Evolutionary conservation across 2,797 vertebrate species (phyloP), one percentile per base, ranked within the genome.

Genomic region (Protosalanx chinensis): DNA sequence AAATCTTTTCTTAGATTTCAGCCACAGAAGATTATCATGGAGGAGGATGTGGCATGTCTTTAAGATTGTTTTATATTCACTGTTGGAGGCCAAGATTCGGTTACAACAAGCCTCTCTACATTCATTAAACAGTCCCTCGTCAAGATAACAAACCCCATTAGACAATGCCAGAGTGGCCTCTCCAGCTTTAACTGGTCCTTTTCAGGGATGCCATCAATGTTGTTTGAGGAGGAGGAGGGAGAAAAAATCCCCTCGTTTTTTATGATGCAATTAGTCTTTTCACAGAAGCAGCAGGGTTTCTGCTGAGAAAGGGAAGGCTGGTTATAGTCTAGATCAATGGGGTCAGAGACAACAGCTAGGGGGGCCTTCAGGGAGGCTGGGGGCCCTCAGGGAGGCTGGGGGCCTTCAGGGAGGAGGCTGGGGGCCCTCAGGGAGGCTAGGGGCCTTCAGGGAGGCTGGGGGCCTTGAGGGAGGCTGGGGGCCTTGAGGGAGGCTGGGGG

Each of bases 31-130:
- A 32, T 37, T 32, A 46, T 68, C 66, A 68, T 61, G 53, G 49
- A 70, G 79, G 16, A 80, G 69, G 68, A 76, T 71, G 70, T 72
- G 74, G 58, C 49, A 73, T 83, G 49, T 74, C 64, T 63, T 59
- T 35, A 78, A 74, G 71, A 61, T 68, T 74, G 33, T 65, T 49
- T 60, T 61, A 37, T 66, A 68, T 67, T 77, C 35, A 71, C 72
- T 72, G 64, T 67, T 37, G 57, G 60, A 33, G 37, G 23, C 77
- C 71, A 77, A 75, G 68, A 30, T 49, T 64, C 20, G 56, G 73
- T 53, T 53, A 58, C 72, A 41, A 77, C 63, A 33, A 58, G 68
- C 60, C 72, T 73, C 56, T 65, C 23, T 67, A 70, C 59, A 67
- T 69, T 64, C 67, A 67, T 84, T 68, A 76, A 72, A 77, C 35